Base-by-base conservation (phyloP, 2,797 vertebrate genomes). In the Brachyrhaphis roseni region DNA sequence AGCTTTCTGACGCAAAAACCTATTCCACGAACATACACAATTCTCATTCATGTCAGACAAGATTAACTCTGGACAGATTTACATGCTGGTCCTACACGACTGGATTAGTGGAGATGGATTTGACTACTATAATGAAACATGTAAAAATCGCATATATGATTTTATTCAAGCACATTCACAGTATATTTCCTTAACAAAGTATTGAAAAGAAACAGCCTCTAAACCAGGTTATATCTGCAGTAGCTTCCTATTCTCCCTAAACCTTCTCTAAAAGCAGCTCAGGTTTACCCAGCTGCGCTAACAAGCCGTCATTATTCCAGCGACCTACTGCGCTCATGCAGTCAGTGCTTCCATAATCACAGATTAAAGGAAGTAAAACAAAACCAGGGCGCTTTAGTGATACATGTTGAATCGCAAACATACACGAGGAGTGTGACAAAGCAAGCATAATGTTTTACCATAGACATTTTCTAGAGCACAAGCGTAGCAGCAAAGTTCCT, bases 231-330 rank as follows among this genome's bases (percentile, higher is more conserved):
- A 68, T 8, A 28, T 55, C 47, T 12, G 47, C 26, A 16, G 13
- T 46, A 11, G 12, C 43, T 49, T 66, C 8, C 16, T 10, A 41
- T 43, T 59, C 39, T 57, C 34, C 76, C 51, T n/a, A 49, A 49
- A 26, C 36, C 51, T 49, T 45, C 46, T 41, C 49, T 57, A 43
- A 55, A 76, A 20, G 45, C 36, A 43, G 55, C 31, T 26, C 34
- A 34, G 64, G n/a, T 76, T 77, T 53, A 41, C 53, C 46, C 80
- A 81, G 75, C 57, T 77, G 75, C 11, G 75, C 57, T 81, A 81
- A 81, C 80, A 81, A 81, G 75, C 46, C 70, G 8, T 72, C 68
- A 77, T 77, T 77, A 81, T 77, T 73, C 75, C 75, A 66, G 71
- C 36, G 23, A 68, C 75, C 80, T 57, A 77, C 71, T 31, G 80